Conservation (phyloP, 1,140 invertebrate genomes). For the Calliphora vicina region DNA sequence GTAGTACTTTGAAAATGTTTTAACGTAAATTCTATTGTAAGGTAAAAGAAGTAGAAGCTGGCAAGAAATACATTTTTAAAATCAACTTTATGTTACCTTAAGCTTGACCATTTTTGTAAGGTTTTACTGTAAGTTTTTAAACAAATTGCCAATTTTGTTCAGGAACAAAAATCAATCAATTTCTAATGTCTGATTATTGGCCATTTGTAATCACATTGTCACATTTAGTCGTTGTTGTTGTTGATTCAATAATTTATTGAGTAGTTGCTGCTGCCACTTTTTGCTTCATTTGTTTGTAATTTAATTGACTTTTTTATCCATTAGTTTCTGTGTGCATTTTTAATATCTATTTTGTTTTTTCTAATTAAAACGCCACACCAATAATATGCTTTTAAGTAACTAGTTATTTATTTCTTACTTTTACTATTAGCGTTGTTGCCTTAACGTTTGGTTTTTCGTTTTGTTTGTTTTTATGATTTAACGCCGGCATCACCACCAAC, state of each 20-base stretch:
- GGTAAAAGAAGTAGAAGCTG: not conserved
- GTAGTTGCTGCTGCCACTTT: not conserved
- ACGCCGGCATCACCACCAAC: not conserved
- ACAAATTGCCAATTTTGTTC: not conserved
- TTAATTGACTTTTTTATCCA: not conserved
- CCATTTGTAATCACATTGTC: not conserved
- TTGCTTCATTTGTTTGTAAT: not conserved
- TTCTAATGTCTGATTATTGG: not conserved
- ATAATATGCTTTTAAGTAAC: not conserved
- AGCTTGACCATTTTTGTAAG: not conserved
- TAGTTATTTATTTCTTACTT: not conserved
- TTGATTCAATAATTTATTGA: not conserved
- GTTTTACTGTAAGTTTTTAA: not conserved
- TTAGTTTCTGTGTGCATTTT: not conserved
- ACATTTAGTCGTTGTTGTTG: not conserved
- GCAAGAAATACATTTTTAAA: too few species aligned
- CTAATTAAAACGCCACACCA: constrained; percentile 3
- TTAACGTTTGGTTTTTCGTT: not conserved
- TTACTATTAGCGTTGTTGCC: not conserved
- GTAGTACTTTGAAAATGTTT: too few species aligned
- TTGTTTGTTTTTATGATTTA: not conserved
- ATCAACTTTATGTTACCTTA: too few species aligned
- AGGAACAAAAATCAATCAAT: not conserved
- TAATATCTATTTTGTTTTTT: not conserved
- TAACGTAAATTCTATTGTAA: too few species aligned